These are phyloP conservation scores for Aptenodytes forsteri DNA, from an alignment of 2,113 vertebrate genomes.

Conservation along the genomic window DNA sequence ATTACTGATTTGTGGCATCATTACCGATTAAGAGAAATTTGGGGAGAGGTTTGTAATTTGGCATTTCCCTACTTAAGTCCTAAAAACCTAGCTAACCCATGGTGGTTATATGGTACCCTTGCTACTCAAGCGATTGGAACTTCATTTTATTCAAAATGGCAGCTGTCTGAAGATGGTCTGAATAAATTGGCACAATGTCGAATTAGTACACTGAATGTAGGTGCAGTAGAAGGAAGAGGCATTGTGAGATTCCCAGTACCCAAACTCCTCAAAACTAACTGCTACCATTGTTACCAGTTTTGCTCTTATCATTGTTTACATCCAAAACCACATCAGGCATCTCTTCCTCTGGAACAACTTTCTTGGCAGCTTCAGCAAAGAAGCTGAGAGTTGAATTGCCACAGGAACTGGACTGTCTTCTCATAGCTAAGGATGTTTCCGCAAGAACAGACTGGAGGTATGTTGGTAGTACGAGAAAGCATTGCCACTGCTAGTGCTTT, in stretches of 20 bases:
- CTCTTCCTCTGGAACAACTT: background rate
- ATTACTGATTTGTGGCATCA: background rate
- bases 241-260: background rate
- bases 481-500: background rate
- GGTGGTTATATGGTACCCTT: background rate
- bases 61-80: background rate
- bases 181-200: background rate
- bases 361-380: background rate
- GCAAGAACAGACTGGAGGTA: background rate
- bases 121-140: background rate
- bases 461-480: background rate
- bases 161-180: background rate
- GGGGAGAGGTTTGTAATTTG: background rate
- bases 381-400: background rate
- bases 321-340: background rate
- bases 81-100: background rate
- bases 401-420: background rate
- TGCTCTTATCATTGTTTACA: background rate
- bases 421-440: background rate
- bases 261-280: background rate
- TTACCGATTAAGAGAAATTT: background rate
- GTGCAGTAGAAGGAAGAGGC: background rate
- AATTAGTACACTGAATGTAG: background rate
- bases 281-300: background rate
- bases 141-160: background rate